Conservation (phyloP, 2,797 vertebrate genomes). For the Acrossocheilus fasciatus region DNA sequence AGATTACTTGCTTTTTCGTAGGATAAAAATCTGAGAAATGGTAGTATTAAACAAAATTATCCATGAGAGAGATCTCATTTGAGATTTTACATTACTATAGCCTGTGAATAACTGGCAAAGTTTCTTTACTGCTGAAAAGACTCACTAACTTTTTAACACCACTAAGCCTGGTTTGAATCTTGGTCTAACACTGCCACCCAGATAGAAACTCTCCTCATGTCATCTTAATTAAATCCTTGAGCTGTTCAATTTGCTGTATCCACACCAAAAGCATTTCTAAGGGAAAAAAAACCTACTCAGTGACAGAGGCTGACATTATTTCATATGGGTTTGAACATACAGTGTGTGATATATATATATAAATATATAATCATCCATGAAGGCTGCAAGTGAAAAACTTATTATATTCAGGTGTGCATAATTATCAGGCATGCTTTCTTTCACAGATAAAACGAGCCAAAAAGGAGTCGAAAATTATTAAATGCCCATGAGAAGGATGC, state of each 20-base stretch:
- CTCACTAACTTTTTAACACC: conserved; percentile 6
- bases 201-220: neutral
- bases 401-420: no score
- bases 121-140: conserved; percentile 2
- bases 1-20: neutral
- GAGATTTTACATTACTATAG: neutral
- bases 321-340: neutral
- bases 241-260: neutral
- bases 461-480: no score
- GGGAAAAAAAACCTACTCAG: neutral
- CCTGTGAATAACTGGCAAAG: neutral
- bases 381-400: no score
- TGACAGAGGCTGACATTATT: neutral
- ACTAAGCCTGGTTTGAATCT: neutral
- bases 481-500: no score
- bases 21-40: neutral
- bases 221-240: neutral
- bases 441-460: no score
- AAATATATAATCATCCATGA: no score
- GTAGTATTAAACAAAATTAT: neutral
- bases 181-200: conserved; percentile 24
- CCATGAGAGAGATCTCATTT: neutral
- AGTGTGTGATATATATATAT: no score
- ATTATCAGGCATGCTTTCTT: no score
- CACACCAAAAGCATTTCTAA: neutral